Conservation (phyloP, 1,140 invertebrate species). For the Heterodera schachtii region DNA sequence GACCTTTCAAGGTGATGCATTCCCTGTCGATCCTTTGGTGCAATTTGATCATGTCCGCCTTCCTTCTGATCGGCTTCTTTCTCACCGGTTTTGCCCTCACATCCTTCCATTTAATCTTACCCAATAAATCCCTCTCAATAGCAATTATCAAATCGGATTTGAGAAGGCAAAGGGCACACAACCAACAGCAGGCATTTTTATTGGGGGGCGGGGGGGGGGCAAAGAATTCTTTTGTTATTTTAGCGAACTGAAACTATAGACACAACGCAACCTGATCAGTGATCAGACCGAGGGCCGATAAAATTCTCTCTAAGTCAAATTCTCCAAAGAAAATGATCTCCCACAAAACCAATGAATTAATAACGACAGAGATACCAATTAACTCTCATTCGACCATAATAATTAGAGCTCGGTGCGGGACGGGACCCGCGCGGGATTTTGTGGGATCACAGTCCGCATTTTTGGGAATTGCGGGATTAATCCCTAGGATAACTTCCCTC, state of each 20-base stretch:
- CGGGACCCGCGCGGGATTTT: too few relatives aligned
- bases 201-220: too few relatives aligned
- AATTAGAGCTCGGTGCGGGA: too few relatives aligned
- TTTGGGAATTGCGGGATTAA: too few relatives aligned
- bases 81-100: conserved; percentile 55
- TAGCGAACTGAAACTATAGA: background rate
- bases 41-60: conserved; percentile 57
- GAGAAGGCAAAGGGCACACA: conserved; percentile 8
- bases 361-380: too few relatives aligned
- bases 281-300: background rate
- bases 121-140: background rate
- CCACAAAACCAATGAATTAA: background rate
- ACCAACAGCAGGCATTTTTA: background rate
- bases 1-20: conserved; percentile 41
- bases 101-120: conserved; percentile 12
- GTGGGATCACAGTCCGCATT: too few relatives aligned
- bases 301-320: background rate
- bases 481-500: too few relatives aligned
- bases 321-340: background rate
- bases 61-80: conserved; percentile 56
- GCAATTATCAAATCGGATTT: conserved; percentile 49
- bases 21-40: conserved; percentile 45
- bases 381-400: too few relatives aligned
- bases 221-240: background rate
- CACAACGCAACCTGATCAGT: background rate